phyloP scores from a whole-genome alignment of 2,888 invertebrate genomes.

The Stenotaenia linearis region DNA sequence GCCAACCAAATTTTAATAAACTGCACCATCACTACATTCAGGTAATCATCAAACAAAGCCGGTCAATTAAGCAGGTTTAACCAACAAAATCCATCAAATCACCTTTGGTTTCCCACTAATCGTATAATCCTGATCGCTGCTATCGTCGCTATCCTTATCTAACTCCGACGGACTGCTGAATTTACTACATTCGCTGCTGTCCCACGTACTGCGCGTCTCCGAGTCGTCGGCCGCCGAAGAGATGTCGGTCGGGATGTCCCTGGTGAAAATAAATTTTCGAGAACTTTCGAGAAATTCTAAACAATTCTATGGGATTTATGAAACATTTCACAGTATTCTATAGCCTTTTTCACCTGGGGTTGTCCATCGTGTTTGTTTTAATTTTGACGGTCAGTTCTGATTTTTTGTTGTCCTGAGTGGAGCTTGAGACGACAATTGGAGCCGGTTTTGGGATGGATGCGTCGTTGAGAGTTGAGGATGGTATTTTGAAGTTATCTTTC shows the following conservation, averaged over 20 bases:
- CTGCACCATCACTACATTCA: too few species aligned
- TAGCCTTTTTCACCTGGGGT: too few species aligned
- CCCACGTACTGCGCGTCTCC: conserved; percentile 20
- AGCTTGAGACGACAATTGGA: not conserved
- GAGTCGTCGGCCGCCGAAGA: conserved; percentile 31
- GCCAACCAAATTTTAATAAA: too few species aligned
- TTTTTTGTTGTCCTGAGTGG: conserved; percentile 31
- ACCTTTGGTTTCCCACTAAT: conserved; percentile 30
- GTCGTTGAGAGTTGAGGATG: not conserved
- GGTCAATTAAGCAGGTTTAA: too few species aligned
- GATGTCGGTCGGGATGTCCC: not conserved
- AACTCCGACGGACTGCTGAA: not conserved
- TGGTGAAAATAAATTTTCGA: too few species aligned
- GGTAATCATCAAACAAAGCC: too few species aligned
- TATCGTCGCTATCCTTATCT: conserved; percentile 17
- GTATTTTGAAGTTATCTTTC: not conserved
- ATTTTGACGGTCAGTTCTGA: conserved; percentile 39
- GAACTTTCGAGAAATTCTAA: too few species aligned
- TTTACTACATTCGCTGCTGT: conserved; percentile 35
- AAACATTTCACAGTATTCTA: too few species aligned
- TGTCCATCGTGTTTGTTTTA: conserved; percentile 35
- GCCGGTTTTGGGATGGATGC: not conserved
- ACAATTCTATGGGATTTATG: too few species aligned
- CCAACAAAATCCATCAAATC: not conserved
- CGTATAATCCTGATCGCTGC: not conserved